Evolutionary conservation across 2,888 invertebrate genomes (phyloP).

Genomic region (Callyntrura guangdongensis): DNA sequence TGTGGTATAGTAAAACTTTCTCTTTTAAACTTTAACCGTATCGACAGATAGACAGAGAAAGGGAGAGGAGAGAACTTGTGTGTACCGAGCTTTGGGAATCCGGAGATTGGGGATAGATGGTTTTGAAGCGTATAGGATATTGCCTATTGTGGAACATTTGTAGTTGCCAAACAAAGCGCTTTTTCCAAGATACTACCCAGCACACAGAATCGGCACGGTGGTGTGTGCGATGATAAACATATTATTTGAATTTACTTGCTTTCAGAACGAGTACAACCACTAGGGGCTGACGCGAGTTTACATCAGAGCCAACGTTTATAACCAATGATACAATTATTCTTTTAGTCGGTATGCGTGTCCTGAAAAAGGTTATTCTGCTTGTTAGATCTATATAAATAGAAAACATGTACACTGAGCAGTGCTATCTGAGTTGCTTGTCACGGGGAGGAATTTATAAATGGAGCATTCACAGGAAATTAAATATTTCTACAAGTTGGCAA

Average conservation of each 20-base stretch:
- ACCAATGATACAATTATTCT: neutral
- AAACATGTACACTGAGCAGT: no score
- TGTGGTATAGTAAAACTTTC: constrained; percentile 73
- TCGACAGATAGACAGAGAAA: neutral
- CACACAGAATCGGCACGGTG: neutral
- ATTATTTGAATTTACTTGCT: constrained; percentile 3
- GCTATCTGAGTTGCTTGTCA: neutral
- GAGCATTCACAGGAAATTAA: constrained; percentile 76
- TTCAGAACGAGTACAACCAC: neutral
- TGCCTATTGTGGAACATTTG: neutral
- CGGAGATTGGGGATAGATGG: neutral
- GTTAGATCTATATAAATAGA: neutral
- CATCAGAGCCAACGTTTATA: neutral
- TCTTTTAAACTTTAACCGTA: constrained; percentile 41
- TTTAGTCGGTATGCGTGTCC: neutral
- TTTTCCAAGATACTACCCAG: neutral
- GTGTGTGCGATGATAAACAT: constrained; percentile 31
- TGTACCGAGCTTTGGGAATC: constrained; percentile 3
- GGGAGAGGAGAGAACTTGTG: neutral
- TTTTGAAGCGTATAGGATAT: neutral
- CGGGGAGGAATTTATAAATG: constrained; percentile 49
- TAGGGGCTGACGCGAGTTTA: neutral
- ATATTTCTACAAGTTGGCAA: constrained; percentile 74
- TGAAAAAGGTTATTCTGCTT: neutral
- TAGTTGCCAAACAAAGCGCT: neutral